phyloP scores from a whole-genome alignment of 2,797 vertebrate genomes.

The Oryzias sinensis region DNA sequence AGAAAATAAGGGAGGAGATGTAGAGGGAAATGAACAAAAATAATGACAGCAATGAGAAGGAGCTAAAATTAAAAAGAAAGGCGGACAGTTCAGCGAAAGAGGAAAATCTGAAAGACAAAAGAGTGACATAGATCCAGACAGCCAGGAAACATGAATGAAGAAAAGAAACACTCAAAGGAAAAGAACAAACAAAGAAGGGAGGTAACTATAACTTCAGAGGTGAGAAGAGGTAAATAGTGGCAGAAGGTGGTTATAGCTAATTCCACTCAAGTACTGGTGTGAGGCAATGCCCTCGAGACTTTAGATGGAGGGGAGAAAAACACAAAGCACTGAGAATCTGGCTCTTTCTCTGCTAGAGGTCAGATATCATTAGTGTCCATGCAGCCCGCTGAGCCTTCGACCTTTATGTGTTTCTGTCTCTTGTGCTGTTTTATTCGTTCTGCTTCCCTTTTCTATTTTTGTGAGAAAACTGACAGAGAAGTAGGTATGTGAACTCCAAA shows the following conservation, averaged over 20 bases:
- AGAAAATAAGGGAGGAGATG: neutral
- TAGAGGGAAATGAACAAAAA: neutral
- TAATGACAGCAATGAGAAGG: neutral
- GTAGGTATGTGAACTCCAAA: conserved; percentile 24
- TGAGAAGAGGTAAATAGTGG: conserved; percentile 23
- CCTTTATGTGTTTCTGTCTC: neutral
- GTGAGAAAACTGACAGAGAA: conserved; percentile 20
- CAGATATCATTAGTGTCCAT: conserved; percentile 63
- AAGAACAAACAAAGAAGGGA: neutral
- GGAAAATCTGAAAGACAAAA: neutral
- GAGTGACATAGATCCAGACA: neutral
- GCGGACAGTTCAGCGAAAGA: neutral
- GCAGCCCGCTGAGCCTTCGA: conserved; percentile 27
- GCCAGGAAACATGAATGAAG: neutral
- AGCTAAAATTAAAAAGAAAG: neutral
- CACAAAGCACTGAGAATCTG: conserved; percentile 48
- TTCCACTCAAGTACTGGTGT: conserved; percentile 57
- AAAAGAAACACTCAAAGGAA: neutral
- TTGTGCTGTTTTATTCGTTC: neutral
- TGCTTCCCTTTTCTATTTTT: neutral
- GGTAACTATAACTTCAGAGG: conserved; percentile 29
- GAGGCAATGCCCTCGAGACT: conserved; percentile 47
- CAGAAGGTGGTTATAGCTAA: conserved; percentile 55
- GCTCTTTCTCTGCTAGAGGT: conserved; percentile 60
- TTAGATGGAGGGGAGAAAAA: conserved; percentile 32